Evolutionary conservation across 2,797 vertebrate genomes (phyloP).

Genomic region (Tokudaia muenninki): DNA sequence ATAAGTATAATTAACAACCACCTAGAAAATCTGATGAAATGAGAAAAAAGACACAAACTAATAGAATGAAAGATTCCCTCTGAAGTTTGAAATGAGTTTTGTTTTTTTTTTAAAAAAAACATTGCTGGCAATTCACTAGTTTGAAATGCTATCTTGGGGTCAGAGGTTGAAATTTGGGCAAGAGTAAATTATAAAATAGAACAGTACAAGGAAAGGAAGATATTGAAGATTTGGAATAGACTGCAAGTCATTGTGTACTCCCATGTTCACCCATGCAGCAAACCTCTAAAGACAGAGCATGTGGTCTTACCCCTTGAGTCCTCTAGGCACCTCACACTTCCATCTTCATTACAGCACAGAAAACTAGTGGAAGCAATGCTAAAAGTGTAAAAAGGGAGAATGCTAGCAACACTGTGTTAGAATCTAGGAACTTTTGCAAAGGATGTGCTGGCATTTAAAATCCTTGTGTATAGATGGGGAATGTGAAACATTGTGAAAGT

Average conservation of each 20-base stretch:
- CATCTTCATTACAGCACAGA: neutral
- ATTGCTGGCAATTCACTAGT: neutral
- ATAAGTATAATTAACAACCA: neutral
- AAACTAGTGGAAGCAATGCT: neutral
- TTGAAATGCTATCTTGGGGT: neutral
- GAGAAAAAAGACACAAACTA: neutral
- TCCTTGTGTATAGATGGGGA: neutral
- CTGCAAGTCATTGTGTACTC: neutral
- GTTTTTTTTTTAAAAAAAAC: neutral
- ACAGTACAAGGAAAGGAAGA: neutral
- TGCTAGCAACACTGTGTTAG: neutral
- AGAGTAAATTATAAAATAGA: neutral
- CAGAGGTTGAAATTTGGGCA: neutral
- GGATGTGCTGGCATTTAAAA: neutral
- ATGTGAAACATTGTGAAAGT: neutral
- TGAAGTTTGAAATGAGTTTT: neutral
- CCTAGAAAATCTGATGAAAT: neutral
- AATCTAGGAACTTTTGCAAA: neutral
- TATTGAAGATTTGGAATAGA: neutral
- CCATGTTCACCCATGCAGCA: neutral
- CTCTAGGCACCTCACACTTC: neutral
- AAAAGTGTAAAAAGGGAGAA: neutral
- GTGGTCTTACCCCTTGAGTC: neutral
- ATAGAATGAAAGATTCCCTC: neutral
- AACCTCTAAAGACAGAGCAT: neutral